Evolutionary conservation across 2,797 vertebrate genomes (phyloP).

Genomic region (Gymnothorax javanicus): DNA sequence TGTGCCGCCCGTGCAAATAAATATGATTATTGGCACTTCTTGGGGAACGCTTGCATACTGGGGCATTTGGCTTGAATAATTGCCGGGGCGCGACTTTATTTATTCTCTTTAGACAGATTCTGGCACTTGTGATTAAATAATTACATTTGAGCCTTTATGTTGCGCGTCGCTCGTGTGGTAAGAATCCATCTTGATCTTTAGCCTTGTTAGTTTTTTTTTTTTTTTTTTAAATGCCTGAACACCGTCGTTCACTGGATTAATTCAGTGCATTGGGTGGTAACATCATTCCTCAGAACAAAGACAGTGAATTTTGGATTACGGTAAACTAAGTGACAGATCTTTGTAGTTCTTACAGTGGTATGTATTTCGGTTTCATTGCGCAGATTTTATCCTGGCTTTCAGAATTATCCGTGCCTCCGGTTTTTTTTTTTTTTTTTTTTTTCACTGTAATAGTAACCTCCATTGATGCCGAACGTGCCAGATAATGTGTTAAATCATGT

Average conservation of each 20-base stretch:
- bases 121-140: conserved; percentile 10
- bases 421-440: not conserved
- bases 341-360: not conserved
- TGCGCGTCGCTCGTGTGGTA: not conserved
- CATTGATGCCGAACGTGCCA: not conserved
- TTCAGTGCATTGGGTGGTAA: not conserved
- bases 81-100: conserved; percentile 6
- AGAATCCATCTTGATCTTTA: not conserved
- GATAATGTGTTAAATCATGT: not conserved
- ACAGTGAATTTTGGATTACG: not conserved
- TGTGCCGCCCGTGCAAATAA: not conserved
- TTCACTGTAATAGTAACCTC: not conserved
- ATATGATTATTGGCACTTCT: not conserved
- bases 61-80: not conserved
- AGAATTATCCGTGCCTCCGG: not conserved
- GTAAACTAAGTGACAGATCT: not conserved
- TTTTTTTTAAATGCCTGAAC: not conserved
- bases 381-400: not conserved
- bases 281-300: not conserved
- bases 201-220: not conserved
- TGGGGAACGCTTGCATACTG: not conserved
- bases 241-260: not conserved
- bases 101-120: not conserved
- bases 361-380: not conserved
- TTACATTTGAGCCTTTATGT: not conserved